Base-by-base conservation (phyloP, 2,888 invertebrate species). In the Mythimna impura region DNA sequence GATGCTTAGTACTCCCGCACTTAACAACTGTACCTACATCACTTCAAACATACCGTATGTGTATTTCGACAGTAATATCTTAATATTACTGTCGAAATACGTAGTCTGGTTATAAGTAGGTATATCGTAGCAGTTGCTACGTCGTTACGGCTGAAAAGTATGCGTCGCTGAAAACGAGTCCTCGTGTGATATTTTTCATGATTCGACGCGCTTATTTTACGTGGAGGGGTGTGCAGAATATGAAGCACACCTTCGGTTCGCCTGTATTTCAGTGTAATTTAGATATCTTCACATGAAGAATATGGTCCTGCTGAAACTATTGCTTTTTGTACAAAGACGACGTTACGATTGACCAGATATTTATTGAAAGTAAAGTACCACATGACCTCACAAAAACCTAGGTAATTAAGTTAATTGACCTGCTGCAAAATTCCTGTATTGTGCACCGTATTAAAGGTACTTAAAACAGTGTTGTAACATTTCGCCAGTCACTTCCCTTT, bases 401-500 rank as follows among this genome's bases (percentile, higher is more conserved):
- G 12, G 8, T 17, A 36, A 47, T 63, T 43, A 76, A 47, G 9
- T 36, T 50, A 50, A 78, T 72, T 61, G 50, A 62, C 62, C 43
- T 61, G 20, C 77, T 60, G 43, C 25, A 50, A n/a, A 67, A 6
- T 57, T 69, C 34, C 62, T 62, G 17, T 36, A 55, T 34, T n/a
- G 34, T 52, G 43, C 20, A 73, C 40, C 57, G 12, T 65, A 22
- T 52, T 72, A 14, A 66, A 62, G 40, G 12, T 50, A 60, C 54
- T 57, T 57, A 52, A 50, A 66, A 70, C 62, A 61, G 30, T 66
- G 52, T 54, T 57, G 60, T 81, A 47, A 66, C 73, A 73, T 73
- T 81, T 77, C 68, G 66, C 81, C 64, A 81, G 60, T 70, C 69
- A 80, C 73, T 80, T 82, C 82, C 82, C 47, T 63, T 77, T 63